Conservation (phyloP, 2,888 invertebrate genomes). For the Trachelus troglodyta region DNA sequence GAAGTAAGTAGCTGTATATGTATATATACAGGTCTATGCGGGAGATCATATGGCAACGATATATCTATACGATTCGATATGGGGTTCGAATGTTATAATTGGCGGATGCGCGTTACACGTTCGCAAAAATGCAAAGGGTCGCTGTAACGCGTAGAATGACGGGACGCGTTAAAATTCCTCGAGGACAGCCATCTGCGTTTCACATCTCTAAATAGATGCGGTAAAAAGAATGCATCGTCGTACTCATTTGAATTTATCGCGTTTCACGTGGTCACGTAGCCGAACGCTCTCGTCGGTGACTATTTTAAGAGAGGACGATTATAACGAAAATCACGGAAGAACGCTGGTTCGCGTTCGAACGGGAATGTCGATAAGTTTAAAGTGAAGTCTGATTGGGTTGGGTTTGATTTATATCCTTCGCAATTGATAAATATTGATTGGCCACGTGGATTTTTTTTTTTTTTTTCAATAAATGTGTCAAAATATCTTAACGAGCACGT, state of each 20-base stretch:
- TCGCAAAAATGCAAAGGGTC: constrained; percentile 6
- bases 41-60: not conserved
- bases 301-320: not conserved
- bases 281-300: not conserved
- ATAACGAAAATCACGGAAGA: not conserved
- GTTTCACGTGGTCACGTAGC: not conserved
- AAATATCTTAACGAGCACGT: too few species aligned
- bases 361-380: not conserved
- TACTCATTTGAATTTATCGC: not conserved
- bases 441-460: not conserved
- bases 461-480: too few species aligned
- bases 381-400: not conserved
- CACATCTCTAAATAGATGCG: not conserved
- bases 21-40: not conserved
- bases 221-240: not conserved
- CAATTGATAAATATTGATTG: not conserved
- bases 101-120: not conserved
- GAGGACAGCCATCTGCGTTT: not conserved
- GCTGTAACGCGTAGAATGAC: not conserved
- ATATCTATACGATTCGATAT: constrained; percentile 8
- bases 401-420: not conserved
- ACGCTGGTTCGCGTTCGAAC: not conserved
- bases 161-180: not conserved
- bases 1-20: not conserved
- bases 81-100: not conserved